Evolutionary conservation across 2,113 vertebrate genomes (phyloP), one percentile per base, ranked within the genome.

Genomic region (Aegotheles bennettii): DNA sequence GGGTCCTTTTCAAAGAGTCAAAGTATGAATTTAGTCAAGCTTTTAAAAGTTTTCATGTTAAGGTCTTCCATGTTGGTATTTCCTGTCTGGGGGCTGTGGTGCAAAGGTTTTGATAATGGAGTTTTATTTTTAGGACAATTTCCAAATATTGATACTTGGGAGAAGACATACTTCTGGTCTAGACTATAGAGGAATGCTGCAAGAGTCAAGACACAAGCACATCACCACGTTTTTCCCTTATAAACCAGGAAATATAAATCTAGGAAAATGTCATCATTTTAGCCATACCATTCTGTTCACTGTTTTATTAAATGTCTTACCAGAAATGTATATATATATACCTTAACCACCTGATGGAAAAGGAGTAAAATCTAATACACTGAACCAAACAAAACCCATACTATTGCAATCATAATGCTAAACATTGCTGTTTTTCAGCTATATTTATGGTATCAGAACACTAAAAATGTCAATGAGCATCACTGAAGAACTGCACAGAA

Each of bases 1-100:
- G 95, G 83, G 94, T 21, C 68, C 85, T 94, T 86, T 89, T 94
- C 87, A 94, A 93, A 92, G 61, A 96, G 53, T 71, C 31, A 61
- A 69, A 95, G 76, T 70, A 97, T 60, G 84, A 91, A 95, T 95
- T 95, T 75, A 93, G 82, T 83, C 42, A 87, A 95, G 63, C 9
- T 53, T 94, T 80, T 94, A 90, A 95, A 94, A 91, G 77, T 87
- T 97, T 97, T 96, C 77, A 60, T 93, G 94, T 97, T 38, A 96
- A 96, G 64, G 70, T 87, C 84, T 85, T 92, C 92, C 73, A 53
- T 47, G 63, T 78, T 89, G 95, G 93, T 92, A 94, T 96, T 97
- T 96, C 95, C 89, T 89, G 77, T 83, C 81, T 68, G 77, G 90
- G 74, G 77, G 18, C 51, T 92, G 48, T 48, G 89, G 25, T 87